Evolutionary conservation across 2,888 invertebrate genomes (phyloP).

Genomic region (Cryptophagus acutangulus): DNA sequence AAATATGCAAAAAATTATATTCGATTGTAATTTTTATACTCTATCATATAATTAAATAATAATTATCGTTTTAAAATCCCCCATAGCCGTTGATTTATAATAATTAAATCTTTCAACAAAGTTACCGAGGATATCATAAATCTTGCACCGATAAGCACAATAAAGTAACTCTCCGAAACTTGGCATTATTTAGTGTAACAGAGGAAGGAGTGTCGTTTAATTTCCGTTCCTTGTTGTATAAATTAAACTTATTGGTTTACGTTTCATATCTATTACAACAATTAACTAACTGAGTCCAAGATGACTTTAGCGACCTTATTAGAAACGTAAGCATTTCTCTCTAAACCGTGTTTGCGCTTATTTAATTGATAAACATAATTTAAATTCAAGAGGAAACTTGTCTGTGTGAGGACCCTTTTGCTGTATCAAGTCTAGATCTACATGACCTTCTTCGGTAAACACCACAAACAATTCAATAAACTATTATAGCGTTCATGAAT

Average conservation of each 20-base stretch:
- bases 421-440: too few relatives aligned
- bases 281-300: slow-evolving; percentile 8
- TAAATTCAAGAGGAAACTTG: too few relatives aligned
- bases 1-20: too few relatives aligned
- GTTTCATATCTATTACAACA: slow-evolving; percentile 8
- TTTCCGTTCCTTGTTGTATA: slow-evolving; percentile 8
- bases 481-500: too few relatives aligned
- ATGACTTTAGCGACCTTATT: slow-evolving; percentile 2
- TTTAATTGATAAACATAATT: too few relatives aligned
- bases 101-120: not conserved
- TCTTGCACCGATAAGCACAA: not conserved
- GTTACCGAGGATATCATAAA: not conserved
- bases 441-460: too few relatives aligned
- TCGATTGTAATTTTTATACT: not conserved
- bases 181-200: slow-evolving; percentile 3
- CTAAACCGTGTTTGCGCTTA: not conserved
- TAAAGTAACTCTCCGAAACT: not conserved
- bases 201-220: slow-evolving; percentile 8
- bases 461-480: too few relatives aligned
- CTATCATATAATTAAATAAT: too few relatives aligned
- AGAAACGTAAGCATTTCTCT: not conserved
- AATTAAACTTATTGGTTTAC: slow-evolving; percentile 8
- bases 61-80: too few relatives aligned
- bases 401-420: too few relatives aligned
- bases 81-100: too few relatives aligned